Evolutionary conservation across 2,797 vertebrate genomes (phyloP).

Genomic region (Vespertilio murinus): DNA sequence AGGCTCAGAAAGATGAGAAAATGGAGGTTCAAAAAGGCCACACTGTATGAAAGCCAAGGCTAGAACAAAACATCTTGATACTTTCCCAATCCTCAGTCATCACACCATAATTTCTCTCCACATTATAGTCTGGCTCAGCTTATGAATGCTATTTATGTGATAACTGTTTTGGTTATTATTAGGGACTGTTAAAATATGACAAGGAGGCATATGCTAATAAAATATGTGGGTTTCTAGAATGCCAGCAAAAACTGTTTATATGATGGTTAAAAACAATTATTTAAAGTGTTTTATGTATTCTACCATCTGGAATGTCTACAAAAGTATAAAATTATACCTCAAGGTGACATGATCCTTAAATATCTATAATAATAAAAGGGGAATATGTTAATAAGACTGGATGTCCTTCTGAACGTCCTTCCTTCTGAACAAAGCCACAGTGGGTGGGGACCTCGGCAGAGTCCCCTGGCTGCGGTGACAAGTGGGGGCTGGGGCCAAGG

Average conservation of each 20-base stretch:
- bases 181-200: slow-evolving; percentile 72
- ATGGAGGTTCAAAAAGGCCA: background rate
- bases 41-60: background rate
- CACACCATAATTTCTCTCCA: background rate
- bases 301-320: slow-evolving; percentile 69
- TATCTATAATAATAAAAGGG: background rate
- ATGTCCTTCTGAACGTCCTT: too few species aligned
- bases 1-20: background rate
- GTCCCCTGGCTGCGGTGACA: fast-evolving
- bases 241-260: slow-evolving; percentile 61
- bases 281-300: slow-evolving; percentile 72
- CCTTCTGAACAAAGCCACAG: too few species aligned
- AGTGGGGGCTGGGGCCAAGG: too few species aligned
- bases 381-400: too few species aligned
- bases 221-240: slow-evolving; percentile 68
- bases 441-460: too few species aligned
- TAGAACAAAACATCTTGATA: background rate
- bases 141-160: slow-evolving; percentile 65
- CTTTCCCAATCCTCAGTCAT: background rate
- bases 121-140: slow-evolving; percentile 48
- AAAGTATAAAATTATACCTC: slow-evolving; percentile 61
- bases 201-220: slow-evolving; percentile 76
- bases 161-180: slow-evolving; percentile 75
- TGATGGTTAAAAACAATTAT: slow-evolving; percentile 62
- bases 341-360: slow-evolving; percentile 57